Base-by-base conservation (phyloP, 2,797 vertebrate species). In the Phataginus tetradactyla region DNA sequence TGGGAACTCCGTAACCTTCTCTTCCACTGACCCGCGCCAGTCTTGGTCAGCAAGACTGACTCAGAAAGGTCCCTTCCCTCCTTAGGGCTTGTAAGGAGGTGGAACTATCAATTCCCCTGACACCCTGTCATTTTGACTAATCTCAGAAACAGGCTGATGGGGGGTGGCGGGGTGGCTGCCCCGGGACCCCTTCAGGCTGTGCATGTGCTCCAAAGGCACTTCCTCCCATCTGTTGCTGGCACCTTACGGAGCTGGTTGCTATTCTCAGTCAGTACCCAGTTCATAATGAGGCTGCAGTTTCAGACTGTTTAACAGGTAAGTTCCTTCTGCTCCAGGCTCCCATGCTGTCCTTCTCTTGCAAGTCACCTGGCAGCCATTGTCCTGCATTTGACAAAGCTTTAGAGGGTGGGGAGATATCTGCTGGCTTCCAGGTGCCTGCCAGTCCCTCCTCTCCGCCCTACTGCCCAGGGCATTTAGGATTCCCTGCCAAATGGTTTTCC, bases 381-480 rank as follows among this genome's bases (percentile, higher is more conserved):
- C 42, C 51, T 3, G 27, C 29, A 1, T 29, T 25, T n/a, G 23
- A 25, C 3, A 7, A 29, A 34, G 55, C 23, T 25, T 5, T 25
- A 11, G 27, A 10, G 51, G 68, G 3, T 37, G 11, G 11, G 5
- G 25, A 57, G 42, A 13, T 32, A 25, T 49, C 39, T 29, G 3
- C n/a, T 15, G 18, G 63, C 75, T 17, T n/a, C 23, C 34, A 18
- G 9, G 1, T 4, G 0, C 18, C 2, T 0, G 59, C 59, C 39
- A 9, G 0, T 23, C n/a, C 32, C 49, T 59, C 68, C 59, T 59
- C 11, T 49, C 20, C 57, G 45, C 45, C 45, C 45, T 45, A 11
- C 11, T 45, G 45, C 45, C 45, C 45, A 45, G 45, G 11, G 45
- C 45, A 45, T 45, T 45, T 45, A 3, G 23, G 66, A 4, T 20